Evolutionary conservation across 1,140 invertebrate species (phyloP).

Genomic region (Coenobita brevimanus): DNA sequence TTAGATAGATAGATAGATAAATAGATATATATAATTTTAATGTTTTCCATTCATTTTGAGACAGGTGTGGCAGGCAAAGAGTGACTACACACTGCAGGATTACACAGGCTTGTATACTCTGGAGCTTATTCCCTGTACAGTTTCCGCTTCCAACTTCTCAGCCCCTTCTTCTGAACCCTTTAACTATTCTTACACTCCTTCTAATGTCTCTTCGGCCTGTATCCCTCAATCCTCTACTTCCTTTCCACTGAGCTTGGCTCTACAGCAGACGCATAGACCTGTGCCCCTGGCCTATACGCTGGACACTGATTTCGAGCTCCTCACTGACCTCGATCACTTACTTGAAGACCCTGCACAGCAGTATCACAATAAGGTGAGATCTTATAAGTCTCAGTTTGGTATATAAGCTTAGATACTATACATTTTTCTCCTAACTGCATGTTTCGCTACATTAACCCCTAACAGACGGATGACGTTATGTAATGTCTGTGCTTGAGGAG

Average conservation of each 20-base stretch:
- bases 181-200: slow-evolving; percentile 71
- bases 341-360: slow-evolving; percentile 72
- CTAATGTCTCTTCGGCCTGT: slow-evolving; percentile 71
- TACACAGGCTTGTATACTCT: slow-evolving; percentile 74
- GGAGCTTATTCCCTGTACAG: slow-evolving; percentile 75
- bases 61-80: slow-evolving; percentile 74
- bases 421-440: too few species aligned
- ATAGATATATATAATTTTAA: neutral
- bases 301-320: slow-evolving; percentile 75
- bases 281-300: slow-evolving; percentile 75
- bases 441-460: too few species aligned
- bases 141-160: slow-evolving; percentile 71
- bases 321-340: slow-evolving; percentile 73
- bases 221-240: slow-evolving; percentile 72
- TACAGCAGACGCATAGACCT: slow-evolving; percentile 75
- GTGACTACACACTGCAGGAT: slow-evolving; percentile 74
- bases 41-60: neutral
- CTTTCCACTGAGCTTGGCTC: slow-evolving; percentile 75
- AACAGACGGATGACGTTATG: too few species aligned
- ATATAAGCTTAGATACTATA: too few species aligned
- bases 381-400: neutral
- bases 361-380: slow-evolving; percentile 68
- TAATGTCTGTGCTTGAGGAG: too few species aligned
- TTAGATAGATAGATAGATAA: too few species aligned
- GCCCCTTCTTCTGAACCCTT: slow-evolving; percentile 61